Conservation (phyloP, 2,113 vertebrate genomes). For the Actinemys pallida region DNA sequence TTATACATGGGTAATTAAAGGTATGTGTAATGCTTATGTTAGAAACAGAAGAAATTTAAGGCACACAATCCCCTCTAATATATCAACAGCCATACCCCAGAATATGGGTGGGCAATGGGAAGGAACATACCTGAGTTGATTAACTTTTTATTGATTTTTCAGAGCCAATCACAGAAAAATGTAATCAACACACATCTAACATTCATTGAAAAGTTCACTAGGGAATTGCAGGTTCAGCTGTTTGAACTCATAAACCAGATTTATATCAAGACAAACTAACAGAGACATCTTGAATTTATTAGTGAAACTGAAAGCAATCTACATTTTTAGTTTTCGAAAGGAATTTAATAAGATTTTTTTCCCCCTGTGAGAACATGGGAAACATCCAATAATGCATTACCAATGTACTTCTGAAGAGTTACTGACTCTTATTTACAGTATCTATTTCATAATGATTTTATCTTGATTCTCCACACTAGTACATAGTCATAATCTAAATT, state of each 20-base stretch:
- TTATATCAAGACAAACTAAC: slow-evolving; percentile 59
- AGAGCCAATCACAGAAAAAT: slow-evolving; percentile 59
- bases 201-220: background rate
- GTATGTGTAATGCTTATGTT: background rate
- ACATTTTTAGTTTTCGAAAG: slow-evolving; percentile 57
- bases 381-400: slow-evolving; percentile 46
- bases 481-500: slow-evolving; percentile 37
- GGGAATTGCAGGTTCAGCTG: slow-evolving; percentile 57
- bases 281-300: slow-evolving; percentile 68
- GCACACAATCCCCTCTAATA: background rate
- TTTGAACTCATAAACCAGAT: slow-evolving; percentile 52
- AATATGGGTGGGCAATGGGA: slow-evolving; percentile 26
- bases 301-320: slow-evolving; percentile 45
- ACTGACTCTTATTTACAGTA: slow-evolving; percentile 42
- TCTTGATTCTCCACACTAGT: slow-evolving; percentile 50
- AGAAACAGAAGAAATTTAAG: slow-evolving; percentile 15
- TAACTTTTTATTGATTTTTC: background rate
- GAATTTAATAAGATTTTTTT: slow-evolving; percentile 60
- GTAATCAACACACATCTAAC: slow-evolving; percentile 46
- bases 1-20: slow-evolving; percentile 8
- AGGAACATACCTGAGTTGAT: slow-evolving; percentile 9
- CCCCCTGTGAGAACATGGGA: background rate
- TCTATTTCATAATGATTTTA: slow-evolving; percentile 9
- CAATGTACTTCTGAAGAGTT: background rate
- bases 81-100: background rate